Percentiles rank a stretch among this genome's conserved stretches.
Evolutionary conservation across 2,113 vertebrate species (phyloP).

Genomic region (Corydoras maculifer): DNA sequence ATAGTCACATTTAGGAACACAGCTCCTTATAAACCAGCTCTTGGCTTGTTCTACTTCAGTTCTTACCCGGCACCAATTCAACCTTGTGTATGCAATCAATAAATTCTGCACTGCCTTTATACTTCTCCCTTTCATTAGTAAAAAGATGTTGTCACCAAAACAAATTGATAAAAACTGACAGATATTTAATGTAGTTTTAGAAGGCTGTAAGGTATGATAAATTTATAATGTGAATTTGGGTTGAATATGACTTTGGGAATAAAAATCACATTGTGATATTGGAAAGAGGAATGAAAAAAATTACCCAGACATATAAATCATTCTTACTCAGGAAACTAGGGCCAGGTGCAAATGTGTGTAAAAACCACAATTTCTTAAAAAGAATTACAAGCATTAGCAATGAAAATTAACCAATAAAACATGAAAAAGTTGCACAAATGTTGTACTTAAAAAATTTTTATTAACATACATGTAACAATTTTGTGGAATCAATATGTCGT

Average conservation of each 20-base stretch:
- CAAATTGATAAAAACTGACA: slow-evolving; percentile 9
- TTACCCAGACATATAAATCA: not conserved
- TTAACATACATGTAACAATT: too few relatives aligned
- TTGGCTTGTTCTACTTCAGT: slow-evolving; percentile 44
- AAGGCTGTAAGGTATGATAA: not conserved
- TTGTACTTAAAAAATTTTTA: too few relatives aligned
- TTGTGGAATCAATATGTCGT: too few relatives aligned
- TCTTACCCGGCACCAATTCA: slow-evolving; percentile 31
- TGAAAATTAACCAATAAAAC: too few relatives aligned
- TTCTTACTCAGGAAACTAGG: not conserved
- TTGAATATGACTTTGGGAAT: not conserved
- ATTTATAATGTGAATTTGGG: not conserved
- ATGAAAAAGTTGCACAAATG: too few relatives aligned
- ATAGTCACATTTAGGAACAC: slow-evolving; percentile 61
- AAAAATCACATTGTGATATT: not conserved
- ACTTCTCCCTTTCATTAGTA: slow-evolving; percentile 25
- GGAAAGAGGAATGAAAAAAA: not conserved
- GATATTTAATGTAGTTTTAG: not conserved
- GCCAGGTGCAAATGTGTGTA: too few relatives aligned
- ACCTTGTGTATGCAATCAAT: slow-evolving; percentile 28
- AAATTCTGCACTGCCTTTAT: slow-evolving; percentile 28
- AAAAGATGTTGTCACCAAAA: slow-evolving; percentile 31
- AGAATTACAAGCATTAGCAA: too few relatives aligned
- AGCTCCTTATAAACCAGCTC: slow-evolving; percentile 43
- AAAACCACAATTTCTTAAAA: too few relatives aligned